Conservation (phyloP, 2,888 invertebrate species). For the Campoletis raptor region DNA sequence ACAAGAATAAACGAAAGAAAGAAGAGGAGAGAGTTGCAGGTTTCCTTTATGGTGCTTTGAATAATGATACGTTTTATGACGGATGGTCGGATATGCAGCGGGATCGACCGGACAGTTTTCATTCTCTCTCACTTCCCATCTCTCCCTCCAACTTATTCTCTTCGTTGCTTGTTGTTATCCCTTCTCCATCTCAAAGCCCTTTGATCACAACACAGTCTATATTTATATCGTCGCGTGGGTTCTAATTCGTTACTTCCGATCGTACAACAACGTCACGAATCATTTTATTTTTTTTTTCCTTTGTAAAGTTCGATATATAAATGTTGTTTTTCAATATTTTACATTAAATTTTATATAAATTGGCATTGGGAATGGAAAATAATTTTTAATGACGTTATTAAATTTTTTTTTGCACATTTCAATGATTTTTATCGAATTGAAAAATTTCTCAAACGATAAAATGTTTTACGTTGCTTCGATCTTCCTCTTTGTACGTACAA, state of each 20-base stretch:
- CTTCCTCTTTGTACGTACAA: neutral
- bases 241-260: constrained; percentile 66
- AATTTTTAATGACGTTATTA: too few species aligned
- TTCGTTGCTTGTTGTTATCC: constrained; percentile 32
- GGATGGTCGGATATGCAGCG: constrained; percentile 62
- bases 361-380: too few species aligned
- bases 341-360: neutral
- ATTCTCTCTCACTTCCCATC: constrained; percentile 40
- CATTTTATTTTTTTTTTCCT: constrained; percentile 1
- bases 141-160: constrained; percentile 18
- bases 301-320: neutral
- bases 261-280: constrained; percentile 12
- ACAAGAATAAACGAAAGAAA: constrained; percentile 55
- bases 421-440: neutral
- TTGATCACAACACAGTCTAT: constrained; percentile 19
- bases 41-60: constrained; percentile 75
- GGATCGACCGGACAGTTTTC: constrained; percentile 63
- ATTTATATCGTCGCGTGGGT: constrained; percentile 59
- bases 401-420: neutral
- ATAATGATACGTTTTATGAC: constrained; percentile 78
- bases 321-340: neutral
- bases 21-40: constrained; percentile 55
- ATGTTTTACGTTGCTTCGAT: neutral
- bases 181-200: constrained; percentile 32
- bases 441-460: neutral